phyloP scores from a whole-genome alignment of 2,113 vertebrate species.

The Pristiophorus japonicus region DNA sequence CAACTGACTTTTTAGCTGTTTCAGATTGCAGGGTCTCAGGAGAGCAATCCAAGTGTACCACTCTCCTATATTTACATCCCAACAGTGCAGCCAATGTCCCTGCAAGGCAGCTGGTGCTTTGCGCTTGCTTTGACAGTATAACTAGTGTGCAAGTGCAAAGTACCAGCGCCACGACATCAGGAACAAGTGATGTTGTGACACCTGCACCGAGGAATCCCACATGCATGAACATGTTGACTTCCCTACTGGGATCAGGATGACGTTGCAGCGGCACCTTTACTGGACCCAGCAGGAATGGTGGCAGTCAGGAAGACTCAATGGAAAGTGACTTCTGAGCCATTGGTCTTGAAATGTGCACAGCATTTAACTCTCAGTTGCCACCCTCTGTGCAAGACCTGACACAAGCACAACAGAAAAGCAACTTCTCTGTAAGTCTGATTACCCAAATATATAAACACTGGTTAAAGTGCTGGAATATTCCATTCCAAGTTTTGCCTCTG shows the following conservation, averaged over 20 bases:
- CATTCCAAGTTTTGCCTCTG: too few relatives aligned
- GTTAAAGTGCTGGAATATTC: neutral
- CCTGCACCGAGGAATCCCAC: neutral
- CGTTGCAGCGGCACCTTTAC: neutral
- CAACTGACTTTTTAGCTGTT: neutral
- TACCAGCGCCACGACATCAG: neutral
- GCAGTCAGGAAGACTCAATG: neutral
- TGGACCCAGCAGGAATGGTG: neutral
- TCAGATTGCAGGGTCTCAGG: neutral
- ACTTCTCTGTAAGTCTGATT: neutral
- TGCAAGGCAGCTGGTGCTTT: neutral
- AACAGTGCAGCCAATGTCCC: neutral
- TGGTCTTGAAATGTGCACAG: neutral
- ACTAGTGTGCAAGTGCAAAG: neutral
- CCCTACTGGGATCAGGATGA: neutral
- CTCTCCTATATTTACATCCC: neutral
- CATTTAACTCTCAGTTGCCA: neutral
- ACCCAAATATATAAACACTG: neutral
- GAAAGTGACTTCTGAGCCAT: neutral
- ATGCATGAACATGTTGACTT: neutral
- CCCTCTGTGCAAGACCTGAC: neutral
- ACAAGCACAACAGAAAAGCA: neutral
- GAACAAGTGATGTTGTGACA: neutral
- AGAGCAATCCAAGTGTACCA: neutral
- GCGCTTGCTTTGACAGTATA: neutral